Percentiles rank a stretch among this genome's conserved stretches.
These are phyloP conservation scores for Minunthozetes semirufus DNA, from an alignment of 2,888 invertebrate genomes.

Conservation along the genomic window DNA sequence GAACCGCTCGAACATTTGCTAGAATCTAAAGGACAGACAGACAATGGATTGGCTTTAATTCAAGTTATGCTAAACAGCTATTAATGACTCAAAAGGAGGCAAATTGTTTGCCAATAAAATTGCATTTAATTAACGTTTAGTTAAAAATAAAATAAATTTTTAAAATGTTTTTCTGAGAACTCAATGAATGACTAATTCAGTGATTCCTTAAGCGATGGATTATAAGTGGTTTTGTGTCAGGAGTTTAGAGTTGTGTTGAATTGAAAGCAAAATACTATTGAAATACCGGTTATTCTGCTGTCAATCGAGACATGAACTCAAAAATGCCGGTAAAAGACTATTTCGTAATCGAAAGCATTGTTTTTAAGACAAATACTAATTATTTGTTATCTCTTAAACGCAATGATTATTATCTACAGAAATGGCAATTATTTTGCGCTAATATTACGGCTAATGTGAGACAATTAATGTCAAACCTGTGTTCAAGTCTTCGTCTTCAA, in stretches of 20 bases:
- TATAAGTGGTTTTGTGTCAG: constrained; percentile 1
- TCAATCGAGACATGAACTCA: not conserved
- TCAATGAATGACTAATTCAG: not conserved
- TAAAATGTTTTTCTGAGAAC: not conserved
- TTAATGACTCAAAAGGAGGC: too few relatives aligned
- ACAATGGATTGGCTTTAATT: not conserved
- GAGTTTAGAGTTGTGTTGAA: not conserved
- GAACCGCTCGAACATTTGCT: constrained; percentile 11
- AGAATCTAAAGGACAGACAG: constrained; percentile 12
- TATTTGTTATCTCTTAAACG: not conserved
- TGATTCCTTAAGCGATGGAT: not conserved
- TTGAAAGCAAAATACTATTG: constrained; percentile 12
- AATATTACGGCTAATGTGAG: not conserved
- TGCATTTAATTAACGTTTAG: too few relatives aligned
- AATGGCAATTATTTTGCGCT: not conserved
- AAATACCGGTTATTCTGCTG: constrained; percentile 8
- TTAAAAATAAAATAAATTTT: too few relatives aligned
- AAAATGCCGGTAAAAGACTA: not conserved
- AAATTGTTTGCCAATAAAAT: too few relatives aligned
- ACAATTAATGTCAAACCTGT: constrained; percentile 14
- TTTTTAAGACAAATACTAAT: not conserved
- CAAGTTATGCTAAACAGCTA: too few relatives aligned
- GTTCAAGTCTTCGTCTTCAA: constrained; percentile 21
- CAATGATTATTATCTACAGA: not conserved
- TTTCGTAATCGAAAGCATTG: not conserved